A percentile compares a stretch with the other conserved stretches of the same genome.
phyloP scores from a whole-genome alignment of 1,140 invertebrate species.

The Oreohelix idahoensis region DNA sequence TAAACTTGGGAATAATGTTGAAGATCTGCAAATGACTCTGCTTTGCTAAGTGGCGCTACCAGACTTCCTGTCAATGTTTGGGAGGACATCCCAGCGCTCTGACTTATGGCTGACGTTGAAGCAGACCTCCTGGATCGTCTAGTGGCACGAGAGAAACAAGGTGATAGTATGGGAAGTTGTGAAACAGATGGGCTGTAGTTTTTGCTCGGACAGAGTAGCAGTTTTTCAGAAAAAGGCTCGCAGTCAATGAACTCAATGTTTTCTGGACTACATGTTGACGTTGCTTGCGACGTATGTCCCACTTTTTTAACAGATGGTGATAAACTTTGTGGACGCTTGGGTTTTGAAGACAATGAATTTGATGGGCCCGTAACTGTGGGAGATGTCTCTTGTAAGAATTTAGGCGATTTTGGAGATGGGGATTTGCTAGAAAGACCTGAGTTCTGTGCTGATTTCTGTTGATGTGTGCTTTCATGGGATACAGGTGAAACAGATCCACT shows the following conservation, averaged over 20 bases:
- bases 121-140: neutral
- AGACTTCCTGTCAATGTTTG: neutral
- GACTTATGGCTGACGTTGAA: slow-evolving; percentile 16
- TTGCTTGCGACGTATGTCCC: neutral
- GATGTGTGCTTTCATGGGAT: neutral
- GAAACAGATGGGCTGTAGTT: slow-evolving; percentile 13
- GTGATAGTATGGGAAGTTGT: neutral
- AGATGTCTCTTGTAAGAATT: neutral
- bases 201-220: neutral
- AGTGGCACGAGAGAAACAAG: neutral
- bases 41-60: slow-evolving; percentile 15
- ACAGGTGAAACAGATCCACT: neutral
- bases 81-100: neutral
- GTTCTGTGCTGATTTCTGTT: neutral
- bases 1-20: neutral
- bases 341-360: neutral
- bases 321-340: slow-evolving; percentile 1
- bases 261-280: neutral
- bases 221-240: neutral
- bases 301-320: neutral
- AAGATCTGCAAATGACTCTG: slow-evolving; percentile 20
- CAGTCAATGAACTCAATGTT: slow-evolving; percentile 13
- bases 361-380: neutral
- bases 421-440: neutral
- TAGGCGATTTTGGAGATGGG: neutral